Conservation (phyloP, 1,140 invertebrate species). For the Drosophila busckii region DNA sequence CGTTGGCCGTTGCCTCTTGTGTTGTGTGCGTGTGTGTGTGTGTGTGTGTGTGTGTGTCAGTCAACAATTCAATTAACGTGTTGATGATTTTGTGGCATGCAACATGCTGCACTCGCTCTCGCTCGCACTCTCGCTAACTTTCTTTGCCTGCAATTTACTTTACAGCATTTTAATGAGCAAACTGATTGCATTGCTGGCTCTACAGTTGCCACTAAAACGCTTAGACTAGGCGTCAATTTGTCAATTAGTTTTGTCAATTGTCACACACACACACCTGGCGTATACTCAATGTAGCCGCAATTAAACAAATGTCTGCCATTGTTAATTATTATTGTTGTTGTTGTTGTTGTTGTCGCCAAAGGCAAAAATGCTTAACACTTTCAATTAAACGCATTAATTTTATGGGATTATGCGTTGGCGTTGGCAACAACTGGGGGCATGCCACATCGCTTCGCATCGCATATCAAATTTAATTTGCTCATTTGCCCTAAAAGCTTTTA, state of each 20-base stretch:
- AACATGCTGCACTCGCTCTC: slow-evolving; percentile 41
- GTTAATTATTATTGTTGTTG: neutral
- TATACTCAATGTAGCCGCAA: slow-evolving; percentile 36
- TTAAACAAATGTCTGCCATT: slow-evolving; percentile 49
- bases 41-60: slow-evolving; percentile 53
- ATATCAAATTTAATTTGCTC: slow-evolving; percentile 77
- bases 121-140: neutral
- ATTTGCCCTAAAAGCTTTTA: slow-evolving; percentile 76
- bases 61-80: slow-evolving; percentile 79
- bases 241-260: slow-evolving; percentile 64
- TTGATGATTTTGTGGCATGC: slow-evolving; percentile 75
- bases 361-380: slow-evolving; percentile 63
- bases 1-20: slow-evolving; percentile 34
- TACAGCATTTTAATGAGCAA: slow-evolving; percentile 65
- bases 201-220: no score
- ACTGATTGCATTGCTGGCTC: slow-evolving; percentile 14
- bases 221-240: slow-evolving; percentile 64
- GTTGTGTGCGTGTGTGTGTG: neutral
- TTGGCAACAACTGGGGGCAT: slow-evolving; percentile 5
- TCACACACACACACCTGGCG: slow-evolving; percentile 44
- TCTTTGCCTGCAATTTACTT: slow-evolving; percentile 20
- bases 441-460: slow-evolving; percentile 51
- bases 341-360: slow-evolving; percentile 18
- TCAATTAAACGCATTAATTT: slow-evolving; percentile 77
- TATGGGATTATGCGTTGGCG: slow-evolving; percentile 56